A percentile compares a stretch with the other conserved stretches of the same genome.
Conservation (phyloP, 2,113 vertebrate species). For the Channa argus region DNA sequence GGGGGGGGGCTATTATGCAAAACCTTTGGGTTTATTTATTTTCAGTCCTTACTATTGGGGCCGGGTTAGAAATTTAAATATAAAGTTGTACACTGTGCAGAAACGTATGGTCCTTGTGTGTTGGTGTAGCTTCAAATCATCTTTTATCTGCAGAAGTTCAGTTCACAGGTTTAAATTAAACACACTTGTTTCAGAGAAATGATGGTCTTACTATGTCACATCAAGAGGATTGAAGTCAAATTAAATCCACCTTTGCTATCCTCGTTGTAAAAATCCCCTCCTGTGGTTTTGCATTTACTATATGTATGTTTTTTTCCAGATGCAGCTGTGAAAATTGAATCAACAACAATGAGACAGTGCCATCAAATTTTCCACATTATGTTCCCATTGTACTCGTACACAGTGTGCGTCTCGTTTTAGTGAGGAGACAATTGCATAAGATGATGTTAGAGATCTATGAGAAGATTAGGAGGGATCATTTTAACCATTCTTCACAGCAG, state of each 20-base stretch:
- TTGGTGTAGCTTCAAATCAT: slow-evolving; percentile 54
- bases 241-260: slow-evolving; percentile 62
- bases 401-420: slow-evolving; percentile 63
- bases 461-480: slow-evolving; percentile 60
- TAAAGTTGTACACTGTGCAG: slow-evolving; percentile 47
- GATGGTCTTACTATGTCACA: slow-evolving; percentile 55
- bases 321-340: slow-evolving; percentile 74
- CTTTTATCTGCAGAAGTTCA: slow-evolving; percentile 56
- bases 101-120: slow-evolving; percentile 35
- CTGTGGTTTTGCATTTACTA: slow-evolving; percentile 64
- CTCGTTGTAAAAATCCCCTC: slow-evolving; percentile 68
- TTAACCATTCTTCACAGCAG: slow-evolving; percentile 46
- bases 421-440: slow-evolving; percentile 61
- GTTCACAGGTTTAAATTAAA: slow-evolving; percentile 79
- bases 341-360: slow-evolving; percentile 54
- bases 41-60: slow-evolving; percentile 59
- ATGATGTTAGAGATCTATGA: slow-evolving; percentile 52
- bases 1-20: slow-evolving; percentile 77
- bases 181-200: slow-evolving; percentile 77
- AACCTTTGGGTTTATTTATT: slow-evolving; percentile 61
- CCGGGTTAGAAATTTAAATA: slow-evolving; percentile 58
- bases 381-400: slow-evolving; percentile 51
- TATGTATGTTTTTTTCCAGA: slow-evolving; percentile 45
- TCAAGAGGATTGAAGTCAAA: slow-evolving; percentile 68
- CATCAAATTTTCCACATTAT: slow-evolving; percentile 59